A percentile compares a stretch with the other conserved stretches of the same genome.
phyloP scores from a whole-genome alignment of 1,140 invertebrate species.

The Drosophila parabipectinata region DNA sequence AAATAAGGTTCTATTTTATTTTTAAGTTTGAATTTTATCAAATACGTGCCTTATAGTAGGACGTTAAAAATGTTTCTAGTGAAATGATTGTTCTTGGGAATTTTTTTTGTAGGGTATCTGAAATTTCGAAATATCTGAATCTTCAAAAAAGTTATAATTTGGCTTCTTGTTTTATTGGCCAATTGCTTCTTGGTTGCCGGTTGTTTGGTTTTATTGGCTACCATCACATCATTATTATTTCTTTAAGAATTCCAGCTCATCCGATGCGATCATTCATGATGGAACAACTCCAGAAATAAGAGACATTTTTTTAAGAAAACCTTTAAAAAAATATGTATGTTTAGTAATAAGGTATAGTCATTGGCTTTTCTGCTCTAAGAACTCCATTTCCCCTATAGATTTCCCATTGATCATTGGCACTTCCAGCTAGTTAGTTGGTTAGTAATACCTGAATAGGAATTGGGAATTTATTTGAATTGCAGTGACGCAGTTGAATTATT shows the following conservation, averaged over 20 bases:
- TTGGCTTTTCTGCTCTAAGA: background rate
- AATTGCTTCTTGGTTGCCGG: conserved; percentile 15
- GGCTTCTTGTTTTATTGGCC: conserved; percentile 27
- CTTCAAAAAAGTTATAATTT: background rate
- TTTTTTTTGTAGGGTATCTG: conserved; percentile 12
- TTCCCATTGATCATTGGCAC: conserved; percentile 17
- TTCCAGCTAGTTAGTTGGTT: background rate
- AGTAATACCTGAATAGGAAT: background rate
- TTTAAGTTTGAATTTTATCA: background rate
- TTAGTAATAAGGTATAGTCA: background rate
- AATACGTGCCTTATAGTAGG: background rate
- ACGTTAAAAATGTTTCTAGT: background rate
- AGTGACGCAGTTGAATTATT: conserved; percentile 34
- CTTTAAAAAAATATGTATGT: background rate
- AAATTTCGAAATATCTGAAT: background rate
- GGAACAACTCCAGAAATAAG: background rate
- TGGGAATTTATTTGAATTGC: background rate
- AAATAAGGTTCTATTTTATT: background rate
- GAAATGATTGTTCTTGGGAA: conserved; percentile 6
- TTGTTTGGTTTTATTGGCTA: conserved; percentile 9
- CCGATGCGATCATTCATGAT: conserved; percentile 11
- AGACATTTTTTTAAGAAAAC: background rate
- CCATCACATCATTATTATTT: conserved; percentile 22
- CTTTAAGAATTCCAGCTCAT: conserved; percentile 20
- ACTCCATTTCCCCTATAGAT: background rate